A percentile compares a stretch with the other conserved stretches of the same genome.
Conservation (phyloP, 2,113 vertebrate species). For the Rhodinocichla rosea region DNA sequence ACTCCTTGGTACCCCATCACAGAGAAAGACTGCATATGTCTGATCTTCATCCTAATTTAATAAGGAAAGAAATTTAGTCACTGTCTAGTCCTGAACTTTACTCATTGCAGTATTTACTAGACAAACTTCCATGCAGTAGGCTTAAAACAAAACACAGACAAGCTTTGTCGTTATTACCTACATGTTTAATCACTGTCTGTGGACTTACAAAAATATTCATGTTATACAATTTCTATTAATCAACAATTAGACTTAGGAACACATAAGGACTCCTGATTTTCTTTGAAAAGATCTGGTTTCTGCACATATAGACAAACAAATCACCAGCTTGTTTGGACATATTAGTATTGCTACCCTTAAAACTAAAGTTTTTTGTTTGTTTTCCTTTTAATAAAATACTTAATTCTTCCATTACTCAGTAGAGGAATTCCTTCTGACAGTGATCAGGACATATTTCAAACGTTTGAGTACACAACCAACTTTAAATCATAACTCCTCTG, state of each 20-base stretch:
- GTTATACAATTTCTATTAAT: not conserved
- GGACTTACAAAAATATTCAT: constrained; percentile 19
- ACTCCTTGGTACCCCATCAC: not conserved
- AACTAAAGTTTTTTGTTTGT: not conserved
- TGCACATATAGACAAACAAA: not conserved
- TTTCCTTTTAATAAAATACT: not conserved
- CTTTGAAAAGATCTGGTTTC: not conserved
- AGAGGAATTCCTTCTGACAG: not conserved
- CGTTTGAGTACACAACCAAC: not conserved
- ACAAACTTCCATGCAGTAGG: not conserved
- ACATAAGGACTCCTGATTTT: not conserved
- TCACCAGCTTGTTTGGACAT: not conserved
- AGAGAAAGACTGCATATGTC: not conserved
- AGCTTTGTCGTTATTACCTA: not conserved
- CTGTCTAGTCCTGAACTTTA: not conserved
- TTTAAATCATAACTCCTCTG: not conserved
- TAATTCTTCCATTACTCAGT: constrained; percentile 4
- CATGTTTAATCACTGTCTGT: constrained; percentile 6
- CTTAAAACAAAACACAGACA: not conserved
- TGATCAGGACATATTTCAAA: not conserved
- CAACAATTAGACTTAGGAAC: not conserved
- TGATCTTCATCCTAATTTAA: not conserved
- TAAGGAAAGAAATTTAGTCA: not conserved
- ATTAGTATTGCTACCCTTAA: not conserved
- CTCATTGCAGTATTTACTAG: not conserved